These are phyloP conservation scores for Keiferia lycopersicella DNA, from an alignment of 2,888 invertebrate species.

Conservation along the genomic window DNA sequence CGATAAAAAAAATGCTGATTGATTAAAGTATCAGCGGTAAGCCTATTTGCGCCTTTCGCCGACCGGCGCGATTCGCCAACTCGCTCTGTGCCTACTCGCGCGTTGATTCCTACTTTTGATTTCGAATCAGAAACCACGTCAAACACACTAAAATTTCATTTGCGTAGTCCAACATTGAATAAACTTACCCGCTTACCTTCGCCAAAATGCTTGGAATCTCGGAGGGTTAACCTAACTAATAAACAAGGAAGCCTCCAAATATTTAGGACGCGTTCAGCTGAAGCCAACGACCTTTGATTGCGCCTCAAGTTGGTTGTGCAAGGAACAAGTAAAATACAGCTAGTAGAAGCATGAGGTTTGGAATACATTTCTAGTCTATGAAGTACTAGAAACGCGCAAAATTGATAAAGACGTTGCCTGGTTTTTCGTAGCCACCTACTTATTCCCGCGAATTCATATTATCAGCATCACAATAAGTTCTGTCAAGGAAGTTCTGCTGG, in stretches of 20 bases:
- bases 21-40: too few relatives aligned
- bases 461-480: too few relatives aligned
- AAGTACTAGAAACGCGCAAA: not conserved
- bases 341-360: not conserved
- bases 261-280: constrained; percentile 23
- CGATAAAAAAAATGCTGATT: too few relatives aligned
- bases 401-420: too few relatives aligned
- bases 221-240: constrained; percentile 27
- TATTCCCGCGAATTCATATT: too few relatives aligned
- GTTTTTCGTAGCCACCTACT: too few relatives aligned
- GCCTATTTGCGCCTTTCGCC: too few relatives aligned
- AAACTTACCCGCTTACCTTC: constrained; percentile 23
- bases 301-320: not conserved
- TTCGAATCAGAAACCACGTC: not conserved
- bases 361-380: not conserved
- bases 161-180: constrained; percentile 9
- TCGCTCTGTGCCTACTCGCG: too few relatives aligned
- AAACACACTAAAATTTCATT: not conserved
- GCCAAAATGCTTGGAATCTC: constrained; percentile 25
- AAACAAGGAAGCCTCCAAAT: constrained; percentile 22
- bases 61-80: too few relatives aligned
- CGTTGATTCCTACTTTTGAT: too few relatives aligned
- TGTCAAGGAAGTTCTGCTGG: too few relatives aligned
- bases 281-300: constrained; percentile 18
- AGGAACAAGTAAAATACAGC: not conserved